Evolutionary conservation across 2,113 vertebrate species (phyloP), one percentile per base, ranked within the genome.

Genomic region (Sula dactylatra): DNA sequence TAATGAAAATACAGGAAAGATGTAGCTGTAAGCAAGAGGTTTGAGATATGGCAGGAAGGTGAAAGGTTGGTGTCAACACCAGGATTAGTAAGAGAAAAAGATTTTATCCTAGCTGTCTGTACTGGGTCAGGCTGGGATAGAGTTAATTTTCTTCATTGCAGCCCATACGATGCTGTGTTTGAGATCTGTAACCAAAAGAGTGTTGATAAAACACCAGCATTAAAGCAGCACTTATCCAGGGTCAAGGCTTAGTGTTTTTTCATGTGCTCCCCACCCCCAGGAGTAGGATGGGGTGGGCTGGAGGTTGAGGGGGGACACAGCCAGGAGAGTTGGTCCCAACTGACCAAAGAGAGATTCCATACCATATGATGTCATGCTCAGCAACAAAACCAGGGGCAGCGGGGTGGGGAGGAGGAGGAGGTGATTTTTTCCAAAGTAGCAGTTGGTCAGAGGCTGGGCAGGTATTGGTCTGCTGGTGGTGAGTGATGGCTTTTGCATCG

Each of bases 321-420:
- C 38, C 9, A 11, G 72, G 42, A 18, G 21, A 61, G 29, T 50
- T 65, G 21, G 27, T 24, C 49, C 49, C 7, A 56, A 13, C 78
- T 55, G 42, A 26, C 21, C 38, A 15, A 6, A 24, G 11, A 34
- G 19, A 14, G 32, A 11, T 40, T 40, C 47, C 38, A 44, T 10
- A 45, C 38, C 0, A 0, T 6, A 0, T 16, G 22, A 4, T 1
- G 0, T 13, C 29, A 1, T 62, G 66, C 34, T 82, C 13, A 8
- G 24, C 52, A 16, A 0, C 27, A 14, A 40, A 47, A 34, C 19
- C 20, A 27, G 36, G 49, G 49, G 42, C 7, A 7, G 44, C 2
- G 3, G 44, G 10, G 4, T 64, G 49, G 58, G 20, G 9, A 49
- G 64, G 52, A 29, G 40, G 7, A 42, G 16, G 14, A n/a, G n/a